Conservation (phyloP, 92 coral and sea anemone genomes). For the Pocillopora grandis region DNA sequence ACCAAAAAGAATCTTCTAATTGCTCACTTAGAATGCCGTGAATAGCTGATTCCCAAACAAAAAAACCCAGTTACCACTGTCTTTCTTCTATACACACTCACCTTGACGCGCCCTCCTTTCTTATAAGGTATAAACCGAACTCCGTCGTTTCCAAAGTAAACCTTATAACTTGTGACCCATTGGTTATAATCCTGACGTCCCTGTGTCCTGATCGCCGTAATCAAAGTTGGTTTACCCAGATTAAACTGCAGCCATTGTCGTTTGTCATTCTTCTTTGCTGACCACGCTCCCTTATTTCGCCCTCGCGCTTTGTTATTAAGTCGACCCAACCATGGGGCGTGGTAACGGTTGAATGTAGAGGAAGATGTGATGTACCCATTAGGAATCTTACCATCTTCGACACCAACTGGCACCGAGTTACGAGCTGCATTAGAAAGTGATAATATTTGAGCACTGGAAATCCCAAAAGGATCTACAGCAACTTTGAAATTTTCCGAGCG, state of each 20-base stretch:
- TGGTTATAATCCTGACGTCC: conserved; percentile 66
- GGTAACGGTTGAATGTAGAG: conserved; percentile 57
- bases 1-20: too few species aligned
- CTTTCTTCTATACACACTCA: not conserved
- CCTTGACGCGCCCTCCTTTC: conserved; percentile 49
- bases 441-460: too few species aligned
- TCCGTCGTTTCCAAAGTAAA: conserved; percentile 56
- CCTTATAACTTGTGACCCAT: conserved; percentile 60
- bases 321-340: conserved; percentile 62
- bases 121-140: conserved; percentile 54
- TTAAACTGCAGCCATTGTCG: conserved; percentile 65
- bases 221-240: conserved; percentile 38
- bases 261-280: conserved; percentile 47
- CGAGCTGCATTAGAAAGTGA: conserved; percentile 27
- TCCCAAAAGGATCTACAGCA: not conserved
- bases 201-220: conserved; percentile 55
- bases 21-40: too few species aligned
- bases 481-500: not conserved
- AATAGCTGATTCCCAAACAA: too few species aligned
- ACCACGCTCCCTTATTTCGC: conserved; percentile 61
- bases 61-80: not conserved
- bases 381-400: conserved; percentile 72
- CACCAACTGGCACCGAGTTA: conserved; percentile 51
- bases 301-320: conserved; percentile 57
- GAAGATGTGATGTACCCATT: conserved; percentile 63